Percentiles rank a stretch among this genome's conserved stretches.
These are phyloP conservation scores for Peromyscus eremicus DNA, from an alignment of 2,797 vertebrate genomes.

Conservation along the genomic window DNA sequence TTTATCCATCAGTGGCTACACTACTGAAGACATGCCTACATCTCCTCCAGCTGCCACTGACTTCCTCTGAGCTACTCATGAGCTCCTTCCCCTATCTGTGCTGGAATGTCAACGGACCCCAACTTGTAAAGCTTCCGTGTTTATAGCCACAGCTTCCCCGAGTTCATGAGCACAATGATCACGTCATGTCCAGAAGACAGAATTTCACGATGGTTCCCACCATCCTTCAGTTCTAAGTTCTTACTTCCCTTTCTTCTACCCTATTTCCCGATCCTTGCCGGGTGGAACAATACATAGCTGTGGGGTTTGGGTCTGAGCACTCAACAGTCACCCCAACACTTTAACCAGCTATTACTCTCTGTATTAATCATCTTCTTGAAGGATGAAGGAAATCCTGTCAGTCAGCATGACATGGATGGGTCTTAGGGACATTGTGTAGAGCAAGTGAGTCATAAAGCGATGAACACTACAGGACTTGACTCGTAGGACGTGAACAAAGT, in stretches of 20 bases:
- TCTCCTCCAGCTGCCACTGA: background rate
- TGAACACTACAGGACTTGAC: background rate
- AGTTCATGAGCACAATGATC: background rate
- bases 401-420: background rate
- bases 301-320: background rate
- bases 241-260: background rate
- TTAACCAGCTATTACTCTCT: background rate
- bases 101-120: background rate
- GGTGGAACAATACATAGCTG: background rate
- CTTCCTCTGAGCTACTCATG: background rate
- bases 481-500: background rate
- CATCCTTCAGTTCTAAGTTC: background rate
- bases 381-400: background rate
- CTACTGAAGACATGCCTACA: background rate
- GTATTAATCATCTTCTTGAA: background rate
- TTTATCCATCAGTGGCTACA: background rate
- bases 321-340: background rate
- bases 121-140: background rate
- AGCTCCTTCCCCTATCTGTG: too few relatives aligned
- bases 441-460: background rate
- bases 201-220: too few relatives aligned
- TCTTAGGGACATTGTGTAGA: background rate
- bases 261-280: background rate
- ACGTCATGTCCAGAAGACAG: background rate
- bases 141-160: background rate